Conservation (phyloP, 35 echinoderm and acorn worm genomes). For the Lytechinus variegatus region DNA sequence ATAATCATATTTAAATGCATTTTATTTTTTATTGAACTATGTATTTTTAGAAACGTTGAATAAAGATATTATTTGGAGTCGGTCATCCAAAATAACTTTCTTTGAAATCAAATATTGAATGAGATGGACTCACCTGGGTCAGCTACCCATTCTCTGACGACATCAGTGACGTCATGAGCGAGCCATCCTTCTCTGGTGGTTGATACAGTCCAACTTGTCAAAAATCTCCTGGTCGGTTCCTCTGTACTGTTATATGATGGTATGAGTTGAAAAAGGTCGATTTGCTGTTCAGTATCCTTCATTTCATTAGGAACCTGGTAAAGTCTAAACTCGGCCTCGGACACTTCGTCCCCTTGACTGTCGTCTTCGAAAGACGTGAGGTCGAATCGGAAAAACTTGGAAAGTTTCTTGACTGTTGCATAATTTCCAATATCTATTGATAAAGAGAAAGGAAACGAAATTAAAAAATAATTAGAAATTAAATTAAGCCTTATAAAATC, state of each 20-base stretch:
- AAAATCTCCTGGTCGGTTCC: conserved; percentile 44
- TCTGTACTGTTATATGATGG: conserved; percentile 17
- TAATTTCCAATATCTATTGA: conserved; percentile 35
- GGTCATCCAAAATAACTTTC: neutral
- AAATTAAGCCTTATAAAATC: neutral
- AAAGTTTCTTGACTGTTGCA: conserved; percentile 15
- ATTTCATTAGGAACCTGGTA: conserved; percentile 66
- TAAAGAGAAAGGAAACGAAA: conserved; percentile 14
- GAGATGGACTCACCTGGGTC: conserved; percentile 57
- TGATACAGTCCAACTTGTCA: conserved; percentile 62
- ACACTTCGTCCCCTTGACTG: conserved; percentile 48
- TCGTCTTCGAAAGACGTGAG: conserved; percentile 53
- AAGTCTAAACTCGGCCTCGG: conserved; percentile 68
- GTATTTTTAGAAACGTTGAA: too few relatives aligned
- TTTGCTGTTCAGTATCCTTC: conserved; percentile 54
- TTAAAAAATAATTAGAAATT: neutral
- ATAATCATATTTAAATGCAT: too few relatives aligned
- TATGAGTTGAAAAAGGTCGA: conserved; percentile 70
- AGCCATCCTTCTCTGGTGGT: conserved; percentile 60
- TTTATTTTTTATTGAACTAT: too few relatives aligned
- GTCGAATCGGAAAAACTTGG: conserved; percentile 75
- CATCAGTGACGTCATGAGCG: conserved; percentile 72
- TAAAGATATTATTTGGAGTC: neutral
- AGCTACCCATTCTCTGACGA: conserved; percentile 62
- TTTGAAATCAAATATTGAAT: neutral